These are phyloP conservation scores for Melanostigma gelatinosum DNA, from an alignment of 2,113 vertebrate species.

Conservation along the genomic window DNA sequence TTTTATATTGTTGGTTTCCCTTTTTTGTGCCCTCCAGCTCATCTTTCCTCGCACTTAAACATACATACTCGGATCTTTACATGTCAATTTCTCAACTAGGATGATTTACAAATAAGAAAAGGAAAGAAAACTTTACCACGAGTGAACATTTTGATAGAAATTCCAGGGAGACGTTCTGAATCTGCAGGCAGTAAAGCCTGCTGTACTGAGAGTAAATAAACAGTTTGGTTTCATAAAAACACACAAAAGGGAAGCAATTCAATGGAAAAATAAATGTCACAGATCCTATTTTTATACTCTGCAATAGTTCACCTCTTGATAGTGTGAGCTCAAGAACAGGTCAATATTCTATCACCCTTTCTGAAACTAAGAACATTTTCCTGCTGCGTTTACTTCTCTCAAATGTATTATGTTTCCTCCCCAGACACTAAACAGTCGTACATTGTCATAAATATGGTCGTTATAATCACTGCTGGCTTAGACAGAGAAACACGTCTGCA, in stretches of 20 bases:
- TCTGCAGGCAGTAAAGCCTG: conserved; percentile 1
- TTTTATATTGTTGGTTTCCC: conserved; percentile 11
- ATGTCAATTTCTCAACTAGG: conserved; percentile 22
- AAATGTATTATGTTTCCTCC: conserved; percentile 25
- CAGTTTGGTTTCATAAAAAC: conserved; percentile 48
- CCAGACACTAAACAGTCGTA: conserved; percentile 35
- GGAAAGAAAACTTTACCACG: neutral
- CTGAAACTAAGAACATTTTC: conserved; percentile 41
- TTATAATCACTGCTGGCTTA: conserved; percentile 36
- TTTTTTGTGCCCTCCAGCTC: conserved; percentile 24
- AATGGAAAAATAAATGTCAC: conserved; percentile 50
- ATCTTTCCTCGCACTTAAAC: conserved; percentile 15
- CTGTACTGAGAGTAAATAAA: conserved; percentile 29
- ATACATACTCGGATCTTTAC: neutral
- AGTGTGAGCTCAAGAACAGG: conserved; percentile 35
- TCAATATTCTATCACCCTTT: conserved; percentile 12
- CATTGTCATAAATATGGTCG: conserved; percentile 28
- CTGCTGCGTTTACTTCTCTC: conserved; percentile 22
- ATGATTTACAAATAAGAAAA: conserved; percentile 2
- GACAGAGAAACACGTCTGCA: conserved; percentile 41
- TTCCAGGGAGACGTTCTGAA: conserved; percentile 5
- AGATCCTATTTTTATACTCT: conserved; percentile 43
- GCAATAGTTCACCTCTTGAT: conserved; percentile 7
- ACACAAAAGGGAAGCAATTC: conserved; percentile 21
- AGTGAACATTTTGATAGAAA: conserved; percentile 5